These are phyloP conservation scores for Zingel zingel DNA, from an alignment of 2,113 vertebrate genomes.

Conservation along the genomic window DNA sequence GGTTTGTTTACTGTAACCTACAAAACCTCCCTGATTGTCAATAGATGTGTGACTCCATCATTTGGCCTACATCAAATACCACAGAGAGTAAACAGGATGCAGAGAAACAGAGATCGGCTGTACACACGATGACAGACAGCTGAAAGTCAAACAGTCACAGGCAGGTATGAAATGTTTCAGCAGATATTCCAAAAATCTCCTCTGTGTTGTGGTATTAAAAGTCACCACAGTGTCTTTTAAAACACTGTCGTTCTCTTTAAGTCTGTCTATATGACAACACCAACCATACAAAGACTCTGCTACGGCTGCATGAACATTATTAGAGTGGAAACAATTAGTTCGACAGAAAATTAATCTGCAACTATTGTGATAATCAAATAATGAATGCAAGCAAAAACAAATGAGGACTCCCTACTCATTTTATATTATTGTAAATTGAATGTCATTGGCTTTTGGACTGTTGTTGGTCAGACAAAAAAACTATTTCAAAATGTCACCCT, in stretches of 20 bases:
- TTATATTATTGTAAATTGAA: not conserved
- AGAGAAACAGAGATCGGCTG: not conserved
- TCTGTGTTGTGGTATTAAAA: too few species aligned
- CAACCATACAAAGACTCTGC: not conserved
- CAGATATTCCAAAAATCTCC: not conserved
- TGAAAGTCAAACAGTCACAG: not conserved
- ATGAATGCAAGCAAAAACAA: not conserved
- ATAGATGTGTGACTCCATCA: slow-evolving; percentile 34
- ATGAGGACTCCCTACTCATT: not conserved
- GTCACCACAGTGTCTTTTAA: too few species aligned
- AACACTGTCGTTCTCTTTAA: not conserved
- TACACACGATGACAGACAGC: not conserved
- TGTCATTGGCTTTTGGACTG: not conserved
- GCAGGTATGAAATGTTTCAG: not conserved
- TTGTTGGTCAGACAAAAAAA: not conserved
- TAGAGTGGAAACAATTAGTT: not conserved
- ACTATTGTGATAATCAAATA: not conserved
- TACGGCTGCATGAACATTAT: not conserved
- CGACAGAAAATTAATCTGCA: not conserved
- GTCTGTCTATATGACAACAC: not conserved
- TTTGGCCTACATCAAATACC: not conserved
- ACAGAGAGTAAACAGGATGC: slow-evolving; percentile 31
- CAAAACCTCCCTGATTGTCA: slow-evolving; percentile 59
- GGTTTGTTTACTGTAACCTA: slow-evolving; percentile 44
- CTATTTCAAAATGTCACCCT: not conserved